Evolutionary conservation across 2,113 vertebrate genomes (phyloP).

Genomic region (Cettia cetti): DNA sequence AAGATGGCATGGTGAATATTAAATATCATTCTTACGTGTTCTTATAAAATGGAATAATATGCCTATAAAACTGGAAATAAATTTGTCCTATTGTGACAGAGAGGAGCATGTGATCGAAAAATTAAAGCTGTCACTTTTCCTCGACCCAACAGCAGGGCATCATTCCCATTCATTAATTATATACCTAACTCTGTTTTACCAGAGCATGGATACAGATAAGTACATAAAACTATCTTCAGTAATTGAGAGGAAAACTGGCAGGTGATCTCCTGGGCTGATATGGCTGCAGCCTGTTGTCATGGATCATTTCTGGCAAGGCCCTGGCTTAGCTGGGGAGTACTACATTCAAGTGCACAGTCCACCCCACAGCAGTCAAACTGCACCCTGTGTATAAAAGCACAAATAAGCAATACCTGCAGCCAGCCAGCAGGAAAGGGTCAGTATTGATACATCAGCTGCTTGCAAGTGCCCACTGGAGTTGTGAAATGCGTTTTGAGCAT

Average conservation of each 20-base stretch:
- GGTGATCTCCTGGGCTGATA: neutral
- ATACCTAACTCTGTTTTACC: neutral
- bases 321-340: neutral
- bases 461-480: neutral
- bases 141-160: neutral
- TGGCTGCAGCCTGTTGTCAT: neutral
- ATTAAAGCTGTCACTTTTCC: neutral
- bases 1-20: neutral
- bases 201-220: neutral
- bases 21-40: neutral
- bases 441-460: neutral
- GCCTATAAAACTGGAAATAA: neutral
- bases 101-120: neutral
- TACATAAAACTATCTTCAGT: neutral
- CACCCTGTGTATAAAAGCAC: neutral
- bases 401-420: neutral
- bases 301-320: neutral
- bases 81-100: neutral
- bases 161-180: neutral
- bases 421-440: neutral
- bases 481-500: neutral
- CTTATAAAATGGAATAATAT: neutral
- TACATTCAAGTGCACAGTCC: neutral
- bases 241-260: rapidly evolving
- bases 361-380: neutral